These are phyloP conservation scores for Ichneumon xanthorius DNA, from an alignment of 2,888 invertebrate genomes.

Conservation along the genomic window DNA sequence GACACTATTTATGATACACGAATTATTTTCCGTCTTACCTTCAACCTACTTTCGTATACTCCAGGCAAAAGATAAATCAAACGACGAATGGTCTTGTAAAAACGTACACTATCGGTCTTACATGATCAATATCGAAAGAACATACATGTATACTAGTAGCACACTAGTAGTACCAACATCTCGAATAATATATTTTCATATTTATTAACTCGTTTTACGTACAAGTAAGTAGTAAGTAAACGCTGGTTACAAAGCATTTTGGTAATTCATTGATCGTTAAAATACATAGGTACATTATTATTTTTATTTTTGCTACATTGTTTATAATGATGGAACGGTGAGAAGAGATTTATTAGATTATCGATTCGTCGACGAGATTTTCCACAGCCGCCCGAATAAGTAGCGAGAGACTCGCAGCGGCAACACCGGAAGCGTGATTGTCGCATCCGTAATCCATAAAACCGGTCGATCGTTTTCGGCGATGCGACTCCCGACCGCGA, in stretches of 20 bases:
- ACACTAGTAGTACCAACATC: too few species aligned
- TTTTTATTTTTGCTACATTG: background rate
- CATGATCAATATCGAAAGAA: too few species aligned
- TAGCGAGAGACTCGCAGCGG: conserved; percentile 82
- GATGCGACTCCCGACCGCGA: conserved; percentile 25
- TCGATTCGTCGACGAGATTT: conserved; percentile 54
- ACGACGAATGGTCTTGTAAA: too few species aligned
- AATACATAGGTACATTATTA: background rate
- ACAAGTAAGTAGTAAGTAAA: too few species aligned
- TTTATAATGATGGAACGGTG: background rate
- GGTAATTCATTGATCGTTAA: background rate
- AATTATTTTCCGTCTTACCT: conserved; percentile 12
- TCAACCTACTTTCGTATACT: too few species aligned
- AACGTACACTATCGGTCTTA: too few species aligned
- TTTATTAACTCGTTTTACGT: background rate
- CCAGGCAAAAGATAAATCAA: too few species aligned
- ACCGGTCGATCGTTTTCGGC: conserved; percentile 75
- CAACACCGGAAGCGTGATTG: conserved; percentile 85
- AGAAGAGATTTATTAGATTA: background rate
- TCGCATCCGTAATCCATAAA: conserved; percentile 83
- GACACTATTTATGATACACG: conserved; percentile 57
- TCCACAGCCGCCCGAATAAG: conserved; percentile 78
- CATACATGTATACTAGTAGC: too few species aligned
- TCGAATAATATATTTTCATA: conserved; percentile 41
- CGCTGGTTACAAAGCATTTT: too few species aligned